A percentile compares a stretch with the other conserved stretches of the same genome.
Evolutionary conservation across 1,140 invertebrate species (phyloP).

Genomic region (Drosophila ananassae): DNA sequence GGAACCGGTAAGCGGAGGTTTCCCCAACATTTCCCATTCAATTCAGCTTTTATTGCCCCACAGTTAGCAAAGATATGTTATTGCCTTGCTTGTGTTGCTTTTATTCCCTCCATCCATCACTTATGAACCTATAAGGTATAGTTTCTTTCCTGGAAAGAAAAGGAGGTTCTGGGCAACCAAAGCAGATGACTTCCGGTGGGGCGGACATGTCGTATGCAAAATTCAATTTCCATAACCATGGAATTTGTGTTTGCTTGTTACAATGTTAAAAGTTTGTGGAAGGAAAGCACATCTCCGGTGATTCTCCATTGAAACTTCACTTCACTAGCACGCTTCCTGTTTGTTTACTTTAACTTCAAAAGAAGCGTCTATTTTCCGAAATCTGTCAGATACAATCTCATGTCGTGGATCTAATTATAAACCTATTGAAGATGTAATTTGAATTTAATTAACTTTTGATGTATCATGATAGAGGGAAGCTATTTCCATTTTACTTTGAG

Average conservation of each 20-base stretch:
- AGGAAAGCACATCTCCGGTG: slow-evolving; percentile 8
- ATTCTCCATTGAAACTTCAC: background rate
- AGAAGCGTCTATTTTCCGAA: background rate
- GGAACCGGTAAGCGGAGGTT: slow-evolving; percentile 16
- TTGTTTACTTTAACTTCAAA: background rate
- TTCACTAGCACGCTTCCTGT: slow-evolving; percentile 13
- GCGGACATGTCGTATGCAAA: slow-evolving; percentile 1
- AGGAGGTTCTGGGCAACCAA: background rate
- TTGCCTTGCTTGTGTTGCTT: slow-evolving; percentile 4
- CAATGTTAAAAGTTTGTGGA: background rate
- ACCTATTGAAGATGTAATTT: background rate
- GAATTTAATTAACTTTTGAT: background rate
- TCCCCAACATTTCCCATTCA: slow-evolving; percentile 10
- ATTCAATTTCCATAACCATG: slow-evolving; percentile 2
- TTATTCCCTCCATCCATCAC: slow-evolving; percentile 5
- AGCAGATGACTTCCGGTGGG: background rate
- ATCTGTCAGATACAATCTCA: background rate
- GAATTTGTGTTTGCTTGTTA: slow-evolving; percentile 2
- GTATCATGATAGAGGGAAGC: background rate
- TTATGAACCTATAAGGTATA: background rate
- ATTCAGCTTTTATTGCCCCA: slow-evolving; percentile 9
- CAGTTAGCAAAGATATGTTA: background rate
- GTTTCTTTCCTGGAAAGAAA: background rate
- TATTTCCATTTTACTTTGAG: slow-evolving; percentile 4
- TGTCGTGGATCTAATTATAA: background rate